Base-by-base conservation (phyloP, 2,113 vertebrate genomes). In the Lepisosteus osseus region DNA sequence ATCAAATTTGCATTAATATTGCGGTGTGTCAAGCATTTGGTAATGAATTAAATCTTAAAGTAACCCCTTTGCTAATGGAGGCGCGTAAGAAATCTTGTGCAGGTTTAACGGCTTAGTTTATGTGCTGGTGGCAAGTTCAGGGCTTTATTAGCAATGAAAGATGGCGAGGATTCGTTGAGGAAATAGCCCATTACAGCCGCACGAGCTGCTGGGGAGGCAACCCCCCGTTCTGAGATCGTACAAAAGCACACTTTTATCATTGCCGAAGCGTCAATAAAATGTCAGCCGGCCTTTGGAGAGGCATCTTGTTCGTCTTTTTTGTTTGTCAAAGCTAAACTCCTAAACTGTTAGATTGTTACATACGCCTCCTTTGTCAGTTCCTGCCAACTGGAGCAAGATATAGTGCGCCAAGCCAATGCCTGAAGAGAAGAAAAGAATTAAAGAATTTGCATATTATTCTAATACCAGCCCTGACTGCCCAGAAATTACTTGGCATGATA, bases 381-480 rank as follows among this genome's bases (percentile, higher is more conserved):
- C 82, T 85, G 79, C 88, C 90, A 93, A 88, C 86, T 86, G 89
- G 89, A 87, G 82, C 80, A 42, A 85, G 78, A 76, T 80, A 79
- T 80, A 66, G 83, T 71, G 71, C 91, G 88, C 87, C 62, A 3
- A 29, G 62, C 62, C 90, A 91, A 84, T 81, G 84, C 84, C 86
- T 73, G 72, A 69, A 86, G 86, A 78, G 73, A 78, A 62, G 72
- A 71, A 79, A 80, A 78, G 78, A 73, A 89, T 86, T 88, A 88
- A 77, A 77, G 80, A 82, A 86, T 93, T 94, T 93, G 89, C 88
- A 93, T 88, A 92, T 87, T 93, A 95, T 93, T 93, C 87, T 84
- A 88, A 95, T 94, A 91, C 84, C 78, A 89, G 85, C 85, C 87
- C 84, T 85, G 82, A 80, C 90, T 91, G 89, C 87, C 88, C 89